Base-by-base conservation (phyloP, 2,888 invertebrate species). In the Drosophila siamana region DNA sequence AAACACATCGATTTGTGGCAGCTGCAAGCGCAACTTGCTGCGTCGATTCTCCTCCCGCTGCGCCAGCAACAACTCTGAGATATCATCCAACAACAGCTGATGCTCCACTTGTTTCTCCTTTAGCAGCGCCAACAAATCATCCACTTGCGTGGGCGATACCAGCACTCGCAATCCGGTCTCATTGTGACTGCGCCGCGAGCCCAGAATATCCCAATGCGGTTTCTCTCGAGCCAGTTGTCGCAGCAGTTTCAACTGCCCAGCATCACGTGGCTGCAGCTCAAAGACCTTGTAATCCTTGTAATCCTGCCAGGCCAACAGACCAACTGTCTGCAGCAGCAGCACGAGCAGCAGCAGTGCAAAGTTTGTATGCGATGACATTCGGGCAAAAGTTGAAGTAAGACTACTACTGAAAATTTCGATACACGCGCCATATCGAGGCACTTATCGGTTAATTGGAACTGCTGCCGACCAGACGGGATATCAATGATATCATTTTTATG, bases 381-480 rank as follows among this genome's bases (percentile, higher is more conserved):
- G 51, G 36, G 19, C 6, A 33, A 61, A 61, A 61, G 55, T 62
- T 48, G 5, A 4, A 50, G 41, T 16, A 48, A 47, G 48, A 83
- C 73, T 83, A 54, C 9, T 33, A 3, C 9, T 46, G 16, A 26
- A 24, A 46, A 19, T 19, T 19, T 64, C 57, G 38, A 72, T 44
- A 51, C 51, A 57, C 22, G 11, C 19, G 16, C 6, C 6, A 54
- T 59, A 36, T n/a, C 46, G n/a, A 41, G 6, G 13, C 24, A 46
- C 59, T 85, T 88, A 86, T 83, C 73, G 67, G 13, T 69, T 85
- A 80, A 88, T 86, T 85, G 74, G 87, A 74, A 52, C 67, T 54
- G 24, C 26, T 50, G 82, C 85, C 87, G 87, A 61, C 66, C 43
- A 33, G 15, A 6, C 13, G 26, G 50, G 59, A 68, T 68, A 66